Evolutionary conservation across 2,113 vertebrate genomes (phyloP), one percentile per base, ranked within the genome.

Genomic region (Aptenodytes patagonicus): DNA sequence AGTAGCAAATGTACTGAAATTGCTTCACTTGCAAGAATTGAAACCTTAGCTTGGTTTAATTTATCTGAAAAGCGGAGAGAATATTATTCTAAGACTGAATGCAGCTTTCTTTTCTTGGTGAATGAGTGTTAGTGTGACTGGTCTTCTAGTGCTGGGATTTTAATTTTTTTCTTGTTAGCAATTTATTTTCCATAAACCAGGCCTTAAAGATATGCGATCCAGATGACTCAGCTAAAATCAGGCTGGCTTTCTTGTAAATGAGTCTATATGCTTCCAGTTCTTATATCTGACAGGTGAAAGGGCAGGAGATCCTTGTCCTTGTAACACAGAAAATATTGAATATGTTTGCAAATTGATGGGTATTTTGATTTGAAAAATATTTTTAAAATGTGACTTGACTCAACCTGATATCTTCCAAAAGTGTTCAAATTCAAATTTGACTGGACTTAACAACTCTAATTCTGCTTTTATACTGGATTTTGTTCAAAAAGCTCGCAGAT

Each of bases 1-100:
- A 73, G 52, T 2, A 38, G 52, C 8, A 81, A 81, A 91, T 46
- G 28, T 10, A 4, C n/a, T 55, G 65, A 40, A 73, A 85, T 82
- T 18, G 49, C 65, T 83, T 82, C 40, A 47, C 20, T 82, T 96
- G 69, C 65, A 60, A 51, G 28, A 83, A 79, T 0, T 34, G 51
- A 60, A 58, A 69, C 19, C 22, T 88, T 55, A 20, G 49, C n/a
- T 80, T 84, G 16, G 31, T 72, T 73, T 66, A 64, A 79, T 91
- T 85, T 19, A 3, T 65, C 32, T 65, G 55, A 46, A 28, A 57
- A 86, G 26, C 0, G 0, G 12, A 61, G 21, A 55, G n/a, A 72
- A 26, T 55, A 16, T 54, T 15, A 9, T 10, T 85, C 20, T 34
- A 49, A 46, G 49, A 24, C 31, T 60, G 49, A 86, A 62, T 17